Conservation (phyloP, 2,888 invertebrate species). For the Creontiades dilutus region DNA sequence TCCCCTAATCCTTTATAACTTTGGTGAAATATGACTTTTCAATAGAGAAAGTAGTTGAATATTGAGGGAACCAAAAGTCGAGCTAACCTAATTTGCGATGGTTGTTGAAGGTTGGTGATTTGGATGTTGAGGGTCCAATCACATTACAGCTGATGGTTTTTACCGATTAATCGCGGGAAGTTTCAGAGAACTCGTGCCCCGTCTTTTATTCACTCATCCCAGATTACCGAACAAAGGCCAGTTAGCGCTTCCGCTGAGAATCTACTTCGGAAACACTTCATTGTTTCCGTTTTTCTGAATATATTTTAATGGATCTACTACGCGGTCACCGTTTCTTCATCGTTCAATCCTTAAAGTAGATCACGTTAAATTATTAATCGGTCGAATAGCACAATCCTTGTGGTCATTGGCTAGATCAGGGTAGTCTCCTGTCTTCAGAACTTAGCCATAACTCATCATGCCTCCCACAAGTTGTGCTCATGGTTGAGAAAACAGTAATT, state of each 20-base stretch:
- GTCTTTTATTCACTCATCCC: neutral
- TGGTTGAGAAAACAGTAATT: too few species aligned
- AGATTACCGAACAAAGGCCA: conserved; percentile 36
- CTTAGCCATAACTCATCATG: too few species aligned
- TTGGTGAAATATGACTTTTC: neutral
- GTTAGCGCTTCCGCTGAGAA: conserved; percentile 34
- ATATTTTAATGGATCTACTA: neutral
- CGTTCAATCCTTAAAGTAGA: too few species aligned
- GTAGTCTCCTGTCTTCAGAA: too few species aligned
- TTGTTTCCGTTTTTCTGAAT: conserved; percentile 6
- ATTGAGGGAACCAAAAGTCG: neutral
- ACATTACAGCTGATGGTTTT: neutral
- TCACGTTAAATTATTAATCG: too few species aligned
- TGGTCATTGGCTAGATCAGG: too few species aligned
- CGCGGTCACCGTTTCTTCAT: neutral
- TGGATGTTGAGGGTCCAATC: neutral
- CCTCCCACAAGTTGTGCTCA: too few species aligned
- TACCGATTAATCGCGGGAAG: conserved; percentile 29
- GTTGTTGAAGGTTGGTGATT: neutral
- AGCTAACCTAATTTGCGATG: neutral
- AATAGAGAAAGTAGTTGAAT: neutral
- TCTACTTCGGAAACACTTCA: neutral
- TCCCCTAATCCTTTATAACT: neutral
- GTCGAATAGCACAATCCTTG: too few species aligned
- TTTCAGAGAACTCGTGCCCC: conserved; percentile 4